phyloP scores from a whole-genome alignment of 2,797 vertebrate genomes.

The Petrocephalus sullivani region DNA sequence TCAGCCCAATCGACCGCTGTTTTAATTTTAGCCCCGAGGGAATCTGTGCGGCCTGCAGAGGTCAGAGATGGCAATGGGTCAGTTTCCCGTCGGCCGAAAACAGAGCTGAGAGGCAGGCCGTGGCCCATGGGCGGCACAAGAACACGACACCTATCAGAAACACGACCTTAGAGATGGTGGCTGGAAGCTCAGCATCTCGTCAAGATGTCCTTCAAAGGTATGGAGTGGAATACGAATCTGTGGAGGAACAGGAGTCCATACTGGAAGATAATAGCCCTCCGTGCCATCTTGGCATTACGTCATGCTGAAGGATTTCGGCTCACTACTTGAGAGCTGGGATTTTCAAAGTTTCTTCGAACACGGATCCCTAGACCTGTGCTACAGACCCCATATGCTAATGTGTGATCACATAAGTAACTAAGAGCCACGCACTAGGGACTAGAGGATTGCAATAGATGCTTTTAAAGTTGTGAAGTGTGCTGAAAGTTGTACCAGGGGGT shows the following conservation, averaged over 20 bases:
- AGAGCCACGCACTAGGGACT: neutral
- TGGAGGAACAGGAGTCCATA: neutral
- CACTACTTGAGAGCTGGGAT: neutral
- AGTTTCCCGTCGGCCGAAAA: slow-evolving; percentile 20
- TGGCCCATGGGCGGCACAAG: neutral
- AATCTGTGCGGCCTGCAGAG: slow-evolving; percentile 41
- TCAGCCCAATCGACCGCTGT: slow-evolving; percentile 48
- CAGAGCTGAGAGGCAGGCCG: neutral
- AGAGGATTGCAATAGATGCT: neutral
- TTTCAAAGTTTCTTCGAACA: too few relatives aligned
- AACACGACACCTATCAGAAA: neutral
- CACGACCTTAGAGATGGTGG: neutral
- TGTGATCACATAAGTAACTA: neutral
- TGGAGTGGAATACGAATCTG: neutral
- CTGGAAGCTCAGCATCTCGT: neutral
- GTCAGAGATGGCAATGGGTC: slow-evolving; percentile 33
- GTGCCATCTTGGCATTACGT: neutral
- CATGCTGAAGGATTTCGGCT: neutral
- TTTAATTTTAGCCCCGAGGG: slow-evolving; percentile 39
- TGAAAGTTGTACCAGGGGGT: neutral
- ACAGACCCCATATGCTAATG: neutral
- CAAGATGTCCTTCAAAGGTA: slow-evolving; percentile 8
- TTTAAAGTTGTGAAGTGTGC: neutral
- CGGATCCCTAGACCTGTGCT: neutral
- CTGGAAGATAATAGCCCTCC: neutral